Evolutionary conservation across 2,888 invertebrate species (phyloP), one percentile per base, ranked within the genome.

Genomic region (Ceraclea dissimilis): DNA sequence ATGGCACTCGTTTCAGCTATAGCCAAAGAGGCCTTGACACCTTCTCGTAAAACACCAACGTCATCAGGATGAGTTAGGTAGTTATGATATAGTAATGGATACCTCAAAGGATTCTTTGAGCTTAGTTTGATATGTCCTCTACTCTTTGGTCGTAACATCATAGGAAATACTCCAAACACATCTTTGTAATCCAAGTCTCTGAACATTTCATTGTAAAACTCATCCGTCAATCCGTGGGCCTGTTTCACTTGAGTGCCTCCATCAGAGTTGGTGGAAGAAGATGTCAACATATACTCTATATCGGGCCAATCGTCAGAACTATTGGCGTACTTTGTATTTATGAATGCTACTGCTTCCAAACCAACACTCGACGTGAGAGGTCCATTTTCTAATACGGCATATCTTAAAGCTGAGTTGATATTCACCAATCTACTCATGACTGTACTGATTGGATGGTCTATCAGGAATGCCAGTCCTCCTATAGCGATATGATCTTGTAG

Each of bases 401-500:
- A 93, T 46, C 90, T 78, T 46, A 93, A 64, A 0, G 90, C 92
- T 0, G 90, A 84, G 65, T 91, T 91, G 0, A 91, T 73, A 67
- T 91, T 93, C 1, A 93, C 88, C 65, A 92, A 78, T 33, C 93
- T 79, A 63, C 81, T 85, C 80, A 90, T 85, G 1, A 92, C 85
- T 64, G 92, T 75, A 66, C 89, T 88, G 19, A 93, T 78, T 21
- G 90, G 87, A 65, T 87, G 81, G 68, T 93, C 91, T 47, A 93
- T 82, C 48, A 85, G 74, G 66, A 93, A 94, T 1, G 85, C 82
- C 16, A 93, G 69, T 1, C 92, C 93, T 1, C 92, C 92, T 0
- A 90, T 84, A 0, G 92, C 91, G 51, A 93, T 91, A 69, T 93
- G 93, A 71, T 93, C 93, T 71, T 92, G 92, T 43, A 93, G 76